A percentile compares a stretch with the other conserved stretches of the same genome.
phyloP scores from a whole-genome alignment of 1,140 invertebrate genomes.

The Diabrotica virgifera region DNA sequence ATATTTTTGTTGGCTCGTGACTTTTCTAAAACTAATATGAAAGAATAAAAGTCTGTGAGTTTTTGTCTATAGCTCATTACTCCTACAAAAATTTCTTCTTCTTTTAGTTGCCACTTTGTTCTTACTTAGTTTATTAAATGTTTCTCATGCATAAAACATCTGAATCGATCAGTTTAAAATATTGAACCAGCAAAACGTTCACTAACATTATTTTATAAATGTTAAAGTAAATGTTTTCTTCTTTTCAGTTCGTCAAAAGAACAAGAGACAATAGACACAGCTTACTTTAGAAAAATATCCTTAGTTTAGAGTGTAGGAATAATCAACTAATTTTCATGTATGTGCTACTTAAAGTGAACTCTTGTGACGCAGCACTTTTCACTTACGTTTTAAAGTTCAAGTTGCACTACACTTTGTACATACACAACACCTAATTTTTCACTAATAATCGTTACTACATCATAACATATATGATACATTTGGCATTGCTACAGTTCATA shows the following conservation, averaged over 20 bases:
- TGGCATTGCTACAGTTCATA: slow-evolving; percentile 43
- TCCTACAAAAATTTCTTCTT: neutral
- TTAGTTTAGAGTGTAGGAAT: no score
- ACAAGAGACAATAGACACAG: no score
- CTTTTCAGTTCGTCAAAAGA: no score
- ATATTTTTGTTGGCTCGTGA: slow-evolving; percentile 46
- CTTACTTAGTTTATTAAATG: neutral
- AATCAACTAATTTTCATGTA: slow-evolving; percentile 6
- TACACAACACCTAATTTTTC: slow-evolving; percentile 46
- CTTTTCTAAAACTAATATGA: slow-evolving; percentile 31
- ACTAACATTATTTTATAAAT: no score
- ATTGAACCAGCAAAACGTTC: no score
- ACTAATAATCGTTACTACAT: slow-evolving; percentile 29
- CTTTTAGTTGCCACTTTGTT: neutral
- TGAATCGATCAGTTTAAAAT: no score
- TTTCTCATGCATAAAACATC: neutral
- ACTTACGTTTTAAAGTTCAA: slow-evolving; percentile 32
- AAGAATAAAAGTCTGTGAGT: slow-evolving; percentile 30
- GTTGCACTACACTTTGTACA: slow-evolving; percentile 46
- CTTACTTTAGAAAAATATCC: no score
- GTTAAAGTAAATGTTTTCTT: no score
- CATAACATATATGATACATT: slow-evolving; percentile 47
- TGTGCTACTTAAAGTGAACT: slow-evolving; percentile 33
- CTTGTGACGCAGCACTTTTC: slow-evolving; percentile 24
- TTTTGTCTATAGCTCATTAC: slow-evolving; percentile 5